A percentile compares a stretch with the other conserved stretches of the same genome.
Evolutionary conservation across 2,888 invertebrate genomes (phyloP).

Genomic region (Hololepta plana): DNA sequence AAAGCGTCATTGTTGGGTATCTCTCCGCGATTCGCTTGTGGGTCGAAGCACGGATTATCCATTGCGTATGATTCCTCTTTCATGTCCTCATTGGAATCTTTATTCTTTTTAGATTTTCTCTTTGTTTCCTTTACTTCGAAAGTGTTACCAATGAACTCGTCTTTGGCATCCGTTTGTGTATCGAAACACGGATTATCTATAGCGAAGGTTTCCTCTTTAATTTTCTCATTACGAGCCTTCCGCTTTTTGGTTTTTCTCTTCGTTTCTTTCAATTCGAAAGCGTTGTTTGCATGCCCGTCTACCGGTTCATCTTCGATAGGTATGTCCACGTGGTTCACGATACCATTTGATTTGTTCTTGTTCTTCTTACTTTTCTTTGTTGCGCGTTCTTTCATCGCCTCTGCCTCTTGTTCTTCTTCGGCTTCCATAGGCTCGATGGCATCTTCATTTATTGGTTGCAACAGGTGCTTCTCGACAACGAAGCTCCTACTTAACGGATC

Average conservation of each 20-base stretch:
- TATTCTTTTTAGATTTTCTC: conserved; percentile 9
- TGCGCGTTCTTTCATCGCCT: conserved; percentile 3
- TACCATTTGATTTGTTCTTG: too few species aligned
- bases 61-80: conserved; percentile 5
- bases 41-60: conserved; percentile 11
- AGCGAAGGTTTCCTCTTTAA: conserved; percentile 1
- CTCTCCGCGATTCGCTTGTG: neutral
- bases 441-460: conserved; percentile 17
- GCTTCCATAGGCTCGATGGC: conserved; percentile 11
- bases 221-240: neutral
- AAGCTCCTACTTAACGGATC: conserved; percentile 15
- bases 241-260: conserved; percentile 5
- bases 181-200: conserved; percentile 3
- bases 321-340: conserved; percentile 1
- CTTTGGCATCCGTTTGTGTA: neutral
- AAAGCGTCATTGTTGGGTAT: conserved; percentile 3
- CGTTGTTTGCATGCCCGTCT: too few species aligned
- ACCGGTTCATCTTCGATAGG: too few species aligned
- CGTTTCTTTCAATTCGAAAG: conserved; percentile 6
- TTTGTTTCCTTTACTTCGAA: conserved; percentile 5
- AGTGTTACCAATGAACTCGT: conserved; percentile 1
- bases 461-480: conserved; percentile 14
- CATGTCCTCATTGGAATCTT: conserved; percentile 3
- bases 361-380: conserved; percentile 10
- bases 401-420: conserved; percentile 11